phyloP scores from a whole-genome alignment of 2,888 invertebrate species.

The Diplazon laetatorius region DNA sequence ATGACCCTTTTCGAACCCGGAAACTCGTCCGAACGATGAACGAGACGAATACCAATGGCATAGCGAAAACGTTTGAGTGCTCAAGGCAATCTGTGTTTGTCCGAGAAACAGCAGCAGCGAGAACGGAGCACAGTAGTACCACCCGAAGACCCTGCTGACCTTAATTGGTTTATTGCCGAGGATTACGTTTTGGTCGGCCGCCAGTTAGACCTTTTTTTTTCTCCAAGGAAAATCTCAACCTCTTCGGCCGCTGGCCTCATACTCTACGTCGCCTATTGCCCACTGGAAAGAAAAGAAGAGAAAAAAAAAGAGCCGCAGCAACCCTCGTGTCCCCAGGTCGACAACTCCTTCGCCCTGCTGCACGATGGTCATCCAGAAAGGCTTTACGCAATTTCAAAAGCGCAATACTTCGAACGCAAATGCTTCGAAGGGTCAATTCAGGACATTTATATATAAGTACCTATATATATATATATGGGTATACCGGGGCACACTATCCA shows the following conservation, averaged over 20 bases:
- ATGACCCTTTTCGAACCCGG: conserved; percentile 50
- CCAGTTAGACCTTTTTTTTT: conserved; percentile 64
- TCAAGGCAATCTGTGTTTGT: conserved; percentile 38
- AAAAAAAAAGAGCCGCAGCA: conserved; percentile 11
- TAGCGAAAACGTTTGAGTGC: conserved; percentile 25
- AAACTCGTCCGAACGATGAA: conserved; percentile 39
- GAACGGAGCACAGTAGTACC: conserved; percentile 8
- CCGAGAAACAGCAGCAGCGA: conserved; percentile 4
- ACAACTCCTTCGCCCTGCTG: conserved; percentile 57
- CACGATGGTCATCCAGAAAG: conserved; percentile 64
- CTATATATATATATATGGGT: too few relatives aligned
- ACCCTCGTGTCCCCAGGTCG: conserved; percentile 40
- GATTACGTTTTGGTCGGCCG: conserved; percentile 71
- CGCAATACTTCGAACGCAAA: too few relatives aligned
- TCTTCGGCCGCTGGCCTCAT: conserved; percentile 9
- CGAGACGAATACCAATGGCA: conserved; percentile 17
- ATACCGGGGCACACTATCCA: too few relatives aligned
- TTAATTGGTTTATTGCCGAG: conserved; percentile 78
- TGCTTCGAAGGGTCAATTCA: too few relatives aligned
- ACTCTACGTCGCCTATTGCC: background rate
- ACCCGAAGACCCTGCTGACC: conserved; percentile 63
- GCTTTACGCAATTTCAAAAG: conserved; percentile 69
- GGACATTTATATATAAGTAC: too few relatives aligned
- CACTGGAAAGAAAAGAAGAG: conserved; percentile 5
- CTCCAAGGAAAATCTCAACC: conserved; percentile 42